These are phyloP conservation scores for Semicossyphus pulcher DNA, from an alignment of 2,113 vertebrate species.

Conservation along the genomic window DNA sequence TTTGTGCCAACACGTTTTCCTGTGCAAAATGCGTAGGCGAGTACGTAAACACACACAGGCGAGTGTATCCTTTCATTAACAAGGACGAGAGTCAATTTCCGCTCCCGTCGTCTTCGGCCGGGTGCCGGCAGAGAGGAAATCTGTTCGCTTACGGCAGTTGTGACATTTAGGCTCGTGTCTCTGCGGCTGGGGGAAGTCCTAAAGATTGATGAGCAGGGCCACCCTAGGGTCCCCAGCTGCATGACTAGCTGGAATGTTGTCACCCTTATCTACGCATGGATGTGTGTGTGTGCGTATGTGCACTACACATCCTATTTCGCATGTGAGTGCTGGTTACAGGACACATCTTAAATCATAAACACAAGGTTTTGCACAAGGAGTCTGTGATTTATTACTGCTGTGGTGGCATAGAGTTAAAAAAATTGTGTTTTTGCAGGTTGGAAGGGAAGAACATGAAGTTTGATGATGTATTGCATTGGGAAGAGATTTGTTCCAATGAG, in stretches of 20 bases:
- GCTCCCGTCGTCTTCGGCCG: constrained; percentile 36
- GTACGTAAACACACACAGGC: constrained; percentile 2
- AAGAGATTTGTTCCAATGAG: constrained; percentile 47
- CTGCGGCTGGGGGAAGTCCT: constrained; percentile 56
- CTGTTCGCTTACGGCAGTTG: constrained; percentile 48
- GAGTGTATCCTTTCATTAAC: constrained; percentile 65
- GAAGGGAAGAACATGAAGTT: constrained; percentile 22
- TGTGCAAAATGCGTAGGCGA: constrained; percentile 17
- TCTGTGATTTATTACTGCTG: constrained; percentile 60
- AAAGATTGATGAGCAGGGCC: constrained; percentile 49
- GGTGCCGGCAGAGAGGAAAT: constrained; percentile 54
- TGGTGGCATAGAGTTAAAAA: constrained; percentile 17
- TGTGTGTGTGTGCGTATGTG: not conserved
- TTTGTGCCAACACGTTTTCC: constrained; percentile 46
- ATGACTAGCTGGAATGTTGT: constrained; percentile 21
- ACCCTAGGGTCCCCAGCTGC: constrained; percentile 32
- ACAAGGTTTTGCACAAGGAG: constrained; percentile 21
- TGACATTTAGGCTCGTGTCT: constrained; percentile 59
- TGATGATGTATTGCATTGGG: constrained; percentile 59
- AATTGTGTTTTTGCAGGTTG: constrained; percentile 25
- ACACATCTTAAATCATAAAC: constrained; percentile 55
- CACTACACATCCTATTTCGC: not conserved
- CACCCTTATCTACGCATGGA: not conserved
- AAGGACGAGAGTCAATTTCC: constrained; percentile 65
- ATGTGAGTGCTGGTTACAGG: constrained; percentile 10